A percentile compares a stretch with the other conserved stretches of the same genome.
Evolutionary conservation across 2,888 invertebrate genomes (phyloP).

Genomic region (Gonocerus acuteangulatus): DNA sequence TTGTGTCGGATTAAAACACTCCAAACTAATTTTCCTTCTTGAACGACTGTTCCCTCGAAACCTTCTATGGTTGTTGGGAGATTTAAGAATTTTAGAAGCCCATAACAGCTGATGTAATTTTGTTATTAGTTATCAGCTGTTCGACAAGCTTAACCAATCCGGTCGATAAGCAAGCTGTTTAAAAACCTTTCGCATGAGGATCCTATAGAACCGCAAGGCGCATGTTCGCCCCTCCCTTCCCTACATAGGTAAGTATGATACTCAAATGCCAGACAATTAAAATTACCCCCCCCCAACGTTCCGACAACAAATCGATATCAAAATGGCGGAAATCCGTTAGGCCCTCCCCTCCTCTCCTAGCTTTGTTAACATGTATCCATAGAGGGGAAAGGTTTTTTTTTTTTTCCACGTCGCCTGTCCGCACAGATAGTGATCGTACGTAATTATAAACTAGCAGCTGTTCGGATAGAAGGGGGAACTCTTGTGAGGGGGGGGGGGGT

Average conservation of each 20-base stretch:
- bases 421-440: not conserved
- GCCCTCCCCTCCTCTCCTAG: not conserved
- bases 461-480: not conserved
- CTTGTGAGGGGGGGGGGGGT: no score
- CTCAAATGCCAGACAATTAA: constrained; percentile 12
- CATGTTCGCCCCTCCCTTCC: not conserved
- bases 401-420: not conserved
- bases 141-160: no score
- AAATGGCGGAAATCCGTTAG: constrained; percentile 24
- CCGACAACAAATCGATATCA: not conserved
- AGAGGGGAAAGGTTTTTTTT: not conserved
- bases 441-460: constrained; percentile 1
- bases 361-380: not conserved
- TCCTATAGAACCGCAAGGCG: not conserved
- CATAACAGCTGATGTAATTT: no score
- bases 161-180: no score
- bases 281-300: constrained; percentile 6
- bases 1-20: no score
- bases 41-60: no score
- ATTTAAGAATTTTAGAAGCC: no score
- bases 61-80: no score
- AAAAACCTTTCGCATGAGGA: no score
- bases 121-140: no score
- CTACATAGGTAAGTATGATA: not conserved
- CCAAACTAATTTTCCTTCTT: no score